Base-by-base conservation (phyloP, 2,888 invertebrate genomes). In the Siphonodentalium dalli region DNA sequence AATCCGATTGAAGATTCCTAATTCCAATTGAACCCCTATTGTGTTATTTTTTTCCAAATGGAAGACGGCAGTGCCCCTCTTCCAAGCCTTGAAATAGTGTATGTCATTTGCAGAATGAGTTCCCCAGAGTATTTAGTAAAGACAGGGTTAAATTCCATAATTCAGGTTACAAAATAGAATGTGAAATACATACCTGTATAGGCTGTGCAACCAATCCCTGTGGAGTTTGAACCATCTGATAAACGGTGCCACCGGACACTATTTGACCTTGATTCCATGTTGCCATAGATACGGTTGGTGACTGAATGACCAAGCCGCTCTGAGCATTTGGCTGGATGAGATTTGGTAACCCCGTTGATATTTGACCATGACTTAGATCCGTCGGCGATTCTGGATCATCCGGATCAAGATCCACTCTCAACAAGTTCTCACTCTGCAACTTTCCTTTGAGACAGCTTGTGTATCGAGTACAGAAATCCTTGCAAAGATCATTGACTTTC, bases 401-500 rank as follows among this genome's bases (percentile, higher is more conserved):
- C 34, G 64, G 61, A 38, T 65, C 65, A 20, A 65, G 68, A 28
- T 75, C 75, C 15, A 71, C 68, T 18, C 75, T 68, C 24, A 81
- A 65, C 15, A 81, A 61, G 34, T 78, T 75, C 40, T 80, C 80
- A 62, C 77, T 78, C 46, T 81, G 79, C 11, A 82, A 65, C 61
- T 81, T 81, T 89, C 61, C 91, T 80, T 93, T 93, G 66, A 94
- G 85, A 78, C 93, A 93, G 40, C 91, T 90, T 34, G 84, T 94
- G 84, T 95, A 95, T 46, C 94, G 87, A 64, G 90, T 91, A 85
- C 94, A 94, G 85, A 95, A 95, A 84, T 95, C 94, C 72, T 93
- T 90, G 83, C 94, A 95, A 71, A 95, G 80, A 82, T 95, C 94
- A 82, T 93, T 93, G 15, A 95, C 94, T 82, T 95, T 95, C 83